Evolutionary conservation across 2,888 invertebrate species (phyloP).

Genomic region (Rhingia rostrata): DNA sequence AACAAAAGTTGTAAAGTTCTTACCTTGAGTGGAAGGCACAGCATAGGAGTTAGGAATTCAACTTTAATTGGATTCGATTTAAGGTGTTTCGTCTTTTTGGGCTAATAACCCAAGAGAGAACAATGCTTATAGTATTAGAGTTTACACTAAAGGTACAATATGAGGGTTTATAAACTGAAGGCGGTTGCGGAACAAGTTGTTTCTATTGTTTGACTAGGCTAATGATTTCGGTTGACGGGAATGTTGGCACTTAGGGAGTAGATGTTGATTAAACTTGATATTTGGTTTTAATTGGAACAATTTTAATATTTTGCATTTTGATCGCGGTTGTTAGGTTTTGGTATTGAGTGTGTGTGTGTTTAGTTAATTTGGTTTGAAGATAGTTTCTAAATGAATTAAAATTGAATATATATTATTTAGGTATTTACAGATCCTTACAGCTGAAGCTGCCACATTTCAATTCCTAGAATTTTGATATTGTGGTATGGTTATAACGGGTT

Average conservation of each 20-base stretch:
- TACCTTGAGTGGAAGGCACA: not conserved
- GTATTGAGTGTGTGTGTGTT: too few relatives aligned
- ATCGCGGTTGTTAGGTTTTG: too few relatives aligned
- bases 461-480: too few relatives aligned
- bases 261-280: conserved; percentile 47
- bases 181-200: conserved; percentile 46
- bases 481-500: too few relatives aligned
- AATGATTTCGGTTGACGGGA: conserved; percentile 52
- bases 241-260: conserved; percentile 33
- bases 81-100: conserved; percentile 48
- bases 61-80: conserved; percentile 69
- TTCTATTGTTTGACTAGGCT: conserved; percentile 48
- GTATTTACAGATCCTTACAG: too few relatives aligned
- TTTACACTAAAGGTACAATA: conserved; percentile 11
- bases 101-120: conserved; percentile 39
- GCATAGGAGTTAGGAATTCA: conserved; percentile 9
- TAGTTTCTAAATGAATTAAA: too few relatives aligned
- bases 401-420: too few relatives aligned
- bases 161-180: conserved; percentile 46
- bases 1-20: not conserved
- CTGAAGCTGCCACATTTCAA: too few relatives aligned
- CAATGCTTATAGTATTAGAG: conserved; percentile 28
- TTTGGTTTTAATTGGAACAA: conserved; percentile 61
- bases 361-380: too few relatives aligned
- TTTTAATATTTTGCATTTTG: not conserved